Base-by-base conservation (phyloP, 2,113 vertebrate genomes). In the Sclerurus mexicanus region DNA sequence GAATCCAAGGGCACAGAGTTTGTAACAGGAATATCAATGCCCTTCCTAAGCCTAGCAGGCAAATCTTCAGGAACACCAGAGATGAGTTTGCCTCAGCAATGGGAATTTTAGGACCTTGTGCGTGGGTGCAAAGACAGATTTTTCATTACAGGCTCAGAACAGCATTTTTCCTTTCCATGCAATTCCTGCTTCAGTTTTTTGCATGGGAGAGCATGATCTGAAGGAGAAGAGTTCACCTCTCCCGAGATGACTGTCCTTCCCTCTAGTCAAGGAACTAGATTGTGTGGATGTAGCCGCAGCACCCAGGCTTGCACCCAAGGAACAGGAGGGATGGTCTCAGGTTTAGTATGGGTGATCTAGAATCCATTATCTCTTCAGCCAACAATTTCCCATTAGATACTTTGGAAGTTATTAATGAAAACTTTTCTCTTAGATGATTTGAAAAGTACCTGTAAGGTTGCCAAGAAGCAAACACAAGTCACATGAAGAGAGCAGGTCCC, bases 241-340 rank as follows among this genome's bases (percentile, higher is more conserved):
- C 42, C 12, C 19, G 44, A 78, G 46, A 59, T 47, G 27, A 56
- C 4, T 67, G 49, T 22, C 39, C 67, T 52, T 47, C 25, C 52
- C 6, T 74, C 47, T 47, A 62, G 14, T 47, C 24, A 88, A 76
- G 28, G n/a, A 47, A 72, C 2, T 44, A 44, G 44, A 0, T 2
- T 50, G 25, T 50, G 25, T 10, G 8, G 49, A 40, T 27, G 13
- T 0, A 44, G 14, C 66, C 42, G 31, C 2, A 62, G n/a, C 23
- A 8, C 18, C 19, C 58, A 40, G 31, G 49, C 39, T 49, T 67
- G 13, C 35, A 58, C 0, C 0, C n/a, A 25, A 24, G 9, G 15
- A 72, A 53, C 42, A 49, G 19, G 27, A 73, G 25, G 42, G 14
- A 72, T 27, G 15, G 22, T 62, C 78, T 76, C 58, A 28, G 33